phyloP scores from a whole-genome alignment of 2,888 invertebrate species.

The Allacma fusca region DNA sequence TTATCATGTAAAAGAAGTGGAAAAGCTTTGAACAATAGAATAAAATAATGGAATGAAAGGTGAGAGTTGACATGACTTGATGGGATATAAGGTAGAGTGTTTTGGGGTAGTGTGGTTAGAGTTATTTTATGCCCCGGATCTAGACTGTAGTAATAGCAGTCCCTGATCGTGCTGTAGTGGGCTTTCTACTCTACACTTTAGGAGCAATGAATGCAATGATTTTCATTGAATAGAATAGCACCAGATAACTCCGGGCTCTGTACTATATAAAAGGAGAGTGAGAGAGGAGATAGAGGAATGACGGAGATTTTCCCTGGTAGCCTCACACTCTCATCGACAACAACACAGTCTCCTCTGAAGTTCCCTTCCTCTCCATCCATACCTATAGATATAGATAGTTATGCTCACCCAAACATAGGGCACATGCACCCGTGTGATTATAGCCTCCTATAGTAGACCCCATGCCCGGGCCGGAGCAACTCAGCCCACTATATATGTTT shows the following conservation, averaged over 20 bases:
- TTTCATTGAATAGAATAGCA: slow-evolving; percentile 44
- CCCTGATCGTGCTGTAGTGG: slow-evolving; percentile 26
- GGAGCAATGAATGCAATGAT: slow-evolving; percentile 40
- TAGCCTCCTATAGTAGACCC: too few relatives aligned
- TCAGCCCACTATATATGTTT: too few relatives aligned
- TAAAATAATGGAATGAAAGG: slow-evolving; percentile 44
- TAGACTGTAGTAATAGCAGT: slow-evolving; percentile 13
- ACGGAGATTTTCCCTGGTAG: too few relatives aligned
- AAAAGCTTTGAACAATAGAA: slow-evolving; percentile 34
- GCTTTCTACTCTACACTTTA: slow-evolving; percentile 2
- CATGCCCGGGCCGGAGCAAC: too few relatives aligned
- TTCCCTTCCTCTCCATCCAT: too few relatives aligned
- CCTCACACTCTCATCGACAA: too few relatives aligned
- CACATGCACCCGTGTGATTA: too few relatives aligned
- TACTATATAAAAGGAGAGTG: not conserved
- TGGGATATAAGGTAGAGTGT: slow-evolving; percentile 39
- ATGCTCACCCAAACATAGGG: too few relatives aligned
- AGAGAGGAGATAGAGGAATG: too few relatives aligned
- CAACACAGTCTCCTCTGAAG: too few relatives aligned
- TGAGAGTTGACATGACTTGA: slow-evolving; percentile 41
- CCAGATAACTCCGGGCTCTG: slow-evolving; percentile 26
- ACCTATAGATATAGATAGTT: too few relatives aligned
- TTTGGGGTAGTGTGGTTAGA: slow-evolving; percentile 41
- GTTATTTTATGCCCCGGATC: slow-evolving; percentile 40
- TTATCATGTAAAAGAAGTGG: not conserved